Conservation (phyloP, 2,888 invertebrate species). For the Amiota minor region DNA sequence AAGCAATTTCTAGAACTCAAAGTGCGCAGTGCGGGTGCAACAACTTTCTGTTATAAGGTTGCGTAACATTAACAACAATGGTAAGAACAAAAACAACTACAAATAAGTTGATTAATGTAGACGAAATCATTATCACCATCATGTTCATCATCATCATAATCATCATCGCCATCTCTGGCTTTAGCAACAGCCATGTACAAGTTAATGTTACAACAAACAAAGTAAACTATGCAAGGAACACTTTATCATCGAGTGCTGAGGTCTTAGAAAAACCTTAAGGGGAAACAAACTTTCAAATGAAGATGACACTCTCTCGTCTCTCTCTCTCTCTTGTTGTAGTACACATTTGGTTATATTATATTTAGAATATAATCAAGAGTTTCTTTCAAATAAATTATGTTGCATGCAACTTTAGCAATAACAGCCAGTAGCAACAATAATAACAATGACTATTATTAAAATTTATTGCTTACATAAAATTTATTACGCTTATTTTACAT, state of each 20-base stretch:
- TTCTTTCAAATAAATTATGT: no score
- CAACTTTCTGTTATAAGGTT: background rate
- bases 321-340: no score
- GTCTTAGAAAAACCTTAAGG: no score
- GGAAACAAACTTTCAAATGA: no score
- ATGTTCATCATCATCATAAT: background rate
- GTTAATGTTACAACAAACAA: background rate
- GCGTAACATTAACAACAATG: background rate
- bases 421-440: background rate
- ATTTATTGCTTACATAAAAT: background rate
- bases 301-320: no score
- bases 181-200: background rate
- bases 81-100: background rate
- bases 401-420: no score
- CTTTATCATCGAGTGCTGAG: no score
- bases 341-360: no score
- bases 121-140: background rate
- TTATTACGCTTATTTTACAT: background rate
- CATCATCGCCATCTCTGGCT: background rate
- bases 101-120: background rate
- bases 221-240: no score
- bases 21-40: background rate
- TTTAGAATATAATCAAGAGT: no score
- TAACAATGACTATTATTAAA: background rate
- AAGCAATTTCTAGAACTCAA: background rate